Conservation (phyloP, 2,888 invertebrate species). For the Maniola hyperantus region DNA sequence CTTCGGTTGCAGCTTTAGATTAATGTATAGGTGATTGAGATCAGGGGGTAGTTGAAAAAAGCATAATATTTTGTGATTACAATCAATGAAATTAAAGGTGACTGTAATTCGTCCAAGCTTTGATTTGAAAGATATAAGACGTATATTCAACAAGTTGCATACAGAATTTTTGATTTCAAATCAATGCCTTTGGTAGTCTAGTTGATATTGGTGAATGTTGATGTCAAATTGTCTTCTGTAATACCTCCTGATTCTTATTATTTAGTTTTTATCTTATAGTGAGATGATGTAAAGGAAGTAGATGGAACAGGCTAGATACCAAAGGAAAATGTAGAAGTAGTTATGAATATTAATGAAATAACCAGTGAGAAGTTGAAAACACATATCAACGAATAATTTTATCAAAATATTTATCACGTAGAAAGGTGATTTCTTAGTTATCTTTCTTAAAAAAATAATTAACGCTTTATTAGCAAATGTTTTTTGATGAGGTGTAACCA, state of each 20-base stretch:
- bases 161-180: too few relatives aligned
- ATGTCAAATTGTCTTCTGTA: neutral
- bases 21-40: neutral
- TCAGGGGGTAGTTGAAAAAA: neutral
- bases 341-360: neutral
- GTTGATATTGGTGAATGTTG: neutral
- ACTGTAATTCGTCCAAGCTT: neutral
- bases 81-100: neutral
- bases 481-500: too few relatives aligned
- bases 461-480: too few relatives aligned
- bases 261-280: neutral
- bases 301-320: constrained; percentile 32
- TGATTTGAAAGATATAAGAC: too few relatives aligned
- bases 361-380: neutral
- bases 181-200: too few relatives aligned
- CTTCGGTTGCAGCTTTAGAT: constrained; percentile 17
- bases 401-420: neutral
- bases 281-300: constrained; percentile 11
- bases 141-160: too few relatives aligned
- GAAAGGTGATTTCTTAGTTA: neutral
- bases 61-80: neutral
- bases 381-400: neutral
- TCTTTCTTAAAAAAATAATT: too few relatives aligned
- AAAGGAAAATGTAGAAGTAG: constrained; percentile 32
- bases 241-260: neutral